Conservation (phyloP, 2,797 vertebrate genomes). For the Anguilla obscura region DNA sequence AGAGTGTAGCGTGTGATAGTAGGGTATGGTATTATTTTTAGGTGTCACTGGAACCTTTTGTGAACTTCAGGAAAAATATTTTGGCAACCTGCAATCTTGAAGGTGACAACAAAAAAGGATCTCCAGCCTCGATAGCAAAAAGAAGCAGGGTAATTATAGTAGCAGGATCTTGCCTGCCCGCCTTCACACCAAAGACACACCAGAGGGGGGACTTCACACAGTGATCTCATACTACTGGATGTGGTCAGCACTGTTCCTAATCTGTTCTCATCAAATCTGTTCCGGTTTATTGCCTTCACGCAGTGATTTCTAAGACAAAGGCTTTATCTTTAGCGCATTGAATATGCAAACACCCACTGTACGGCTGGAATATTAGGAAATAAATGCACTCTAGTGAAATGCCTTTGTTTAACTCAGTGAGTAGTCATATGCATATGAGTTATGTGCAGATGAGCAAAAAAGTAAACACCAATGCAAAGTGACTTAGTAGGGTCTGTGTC, state of each 20-base stretch:
- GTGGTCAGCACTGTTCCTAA: neutral
- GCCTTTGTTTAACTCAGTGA: neutral
- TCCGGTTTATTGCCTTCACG: neutral
- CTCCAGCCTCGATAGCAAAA: neutral
- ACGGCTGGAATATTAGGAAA: neutral
- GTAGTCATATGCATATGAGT: neutral
- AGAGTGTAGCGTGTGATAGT: neutral
- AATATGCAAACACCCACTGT: neutral
- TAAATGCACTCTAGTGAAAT: neutral
- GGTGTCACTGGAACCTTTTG: neutral
- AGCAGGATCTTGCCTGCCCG: neutral
- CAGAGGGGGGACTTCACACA: neutral
- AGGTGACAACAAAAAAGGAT: constrained; percentile 3
- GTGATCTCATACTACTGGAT: neutral
- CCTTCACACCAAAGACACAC: neutral
- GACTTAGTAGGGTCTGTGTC: too few relatives aligned
- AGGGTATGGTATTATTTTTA: neutral
- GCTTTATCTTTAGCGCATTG: neutral
- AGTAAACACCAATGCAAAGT: too few relatives aligned
- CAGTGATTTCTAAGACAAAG: neutral
- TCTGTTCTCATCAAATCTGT: neutral
- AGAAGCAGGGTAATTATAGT: neutral
- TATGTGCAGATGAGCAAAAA: too few relatives aligned
- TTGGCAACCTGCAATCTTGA: constrained; percentile 17
- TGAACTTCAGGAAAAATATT: neutral